Evolutionary conservation across 2,888 invertebrate species (phyloP).

Genomic region (Ennomos erosarius): DNA sequence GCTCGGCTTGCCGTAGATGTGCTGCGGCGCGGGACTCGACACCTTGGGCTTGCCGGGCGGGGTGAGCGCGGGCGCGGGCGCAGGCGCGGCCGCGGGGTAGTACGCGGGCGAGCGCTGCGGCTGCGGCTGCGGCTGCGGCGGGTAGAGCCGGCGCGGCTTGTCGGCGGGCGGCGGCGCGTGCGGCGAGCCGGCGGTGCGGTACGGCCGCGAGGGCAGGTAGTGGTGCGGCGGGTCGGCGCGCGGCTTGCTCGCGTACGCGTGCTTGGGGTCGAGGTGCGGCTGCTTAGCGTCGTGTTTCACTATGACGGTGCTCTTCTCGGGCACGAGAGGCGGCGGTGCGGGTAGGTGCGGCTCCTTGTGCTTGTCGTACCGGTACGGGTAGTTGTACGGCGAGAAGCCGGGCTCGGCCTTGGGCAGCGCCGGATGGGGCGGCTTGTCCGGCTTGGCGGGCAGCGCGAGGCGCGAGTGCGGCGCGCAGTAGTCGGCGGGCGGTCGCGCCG

Average conservation of each 20-base stretch:
- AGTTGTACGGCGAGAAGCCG: conserved; percentile 88
- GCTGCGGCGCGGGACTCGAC: conserved; percentile 91
- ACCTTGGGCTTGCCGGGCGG: conserved; percentile 87
- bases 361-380: conserved; percentile 88
- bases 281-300: conserved; percentile 91
- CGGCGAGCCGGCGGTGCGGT: conserved; percentile 78
- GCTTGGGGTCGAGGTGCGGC: conserved; percentile 85
- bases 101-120: conserved; percentile 86
- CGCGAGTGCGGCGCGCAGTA: conserved; percentile 64
- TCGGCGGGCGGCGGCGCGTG: conserved; percentile 83
- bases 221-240: conserved; percentile 83
- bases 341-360: conserved; percentile 86
- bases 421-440: conserved; percentile 68
- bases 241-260: conserved; percentile 85
- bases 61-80: conserved; percentile 51
- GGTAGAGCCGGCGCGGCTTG: conserved; percentile 88
- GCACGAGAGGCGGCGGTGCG: conserved; percentile 88
- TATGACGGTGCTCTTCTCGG: conserved; percentile 91
- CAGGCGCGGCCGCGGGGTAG: conserved; percentile 48
- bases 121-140: conserved; percentile 88
- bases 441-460: conserved; percentile 63
- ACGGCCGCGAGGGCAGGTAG: conserved; percentile 81
- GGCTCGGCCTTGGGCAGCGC: conserved; percentile 87
- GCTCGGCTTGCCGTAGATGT: conserved; percentile 89
- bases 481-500: conserved; percentile 55